Conservation (phyloP, 2,797 vertebrate species). For the Falco berigora region DNA sequence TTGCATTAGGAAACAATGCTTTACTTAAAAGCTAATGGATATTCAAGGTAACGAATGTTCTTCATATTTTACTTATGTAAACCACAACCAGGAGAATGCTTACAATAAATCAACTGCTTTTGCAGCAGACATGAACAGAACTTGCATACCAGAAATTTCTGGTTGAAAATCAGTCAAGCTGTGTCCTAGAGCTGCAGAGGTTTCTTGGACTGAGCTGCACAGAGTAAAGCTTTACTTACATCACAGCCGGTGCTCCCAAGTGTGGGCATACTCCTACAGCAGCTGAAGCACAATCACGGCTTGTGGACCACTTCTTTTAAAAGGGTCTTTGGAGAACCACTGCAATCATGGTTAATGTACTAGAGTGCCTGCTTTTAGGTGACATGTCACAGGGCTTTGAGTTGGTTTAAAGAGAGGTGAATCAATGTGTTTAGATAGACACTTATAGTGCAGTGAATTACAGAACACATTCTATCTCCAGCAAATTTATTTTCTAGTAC, state of each 20-base stretch:
- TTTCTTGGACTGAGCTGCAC: not conserved
- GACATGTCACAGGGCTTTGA: not conserved
- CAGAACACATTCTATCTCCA: not conserved
- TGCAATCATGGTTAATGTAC: too few species aligned
- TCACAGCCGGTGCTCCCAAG: not conserved
- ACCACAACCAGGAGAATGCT: not conserved
- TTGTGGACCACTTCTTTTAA: not conserved
- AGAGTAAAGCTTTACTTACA: not conserved
- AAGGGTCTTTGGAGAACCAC: not conserved
- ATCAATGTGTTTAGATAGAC: not conserved
- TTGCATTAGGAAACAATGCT: not conserved
- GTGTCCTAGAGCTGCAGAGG: not conserved
- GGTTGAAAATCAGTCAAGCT: not conserved
- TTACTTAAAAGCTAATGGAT: not conserved
- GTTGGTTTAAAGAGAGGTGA: not conserved
- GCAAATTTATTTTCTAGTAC: not conserved
- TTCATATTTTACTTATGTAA: constrained; percentile 40
- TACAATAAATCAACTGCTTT: not conserved
- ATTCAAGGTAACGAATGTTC: not conserved
- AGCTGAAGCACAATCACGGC: not conserved
- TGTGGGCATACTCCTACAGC: not conserved
- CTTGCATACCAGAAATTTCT: not conserved
- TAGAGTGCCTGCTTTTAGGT: not conserved
- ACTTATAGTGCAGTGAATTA: not conserved
- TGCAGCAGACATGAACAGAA: not conserved